Evolutionary conservation across 1,140 invertebrate species (phyloP).

Genomic region (Camponotus pennsylvanicus): DNA sequence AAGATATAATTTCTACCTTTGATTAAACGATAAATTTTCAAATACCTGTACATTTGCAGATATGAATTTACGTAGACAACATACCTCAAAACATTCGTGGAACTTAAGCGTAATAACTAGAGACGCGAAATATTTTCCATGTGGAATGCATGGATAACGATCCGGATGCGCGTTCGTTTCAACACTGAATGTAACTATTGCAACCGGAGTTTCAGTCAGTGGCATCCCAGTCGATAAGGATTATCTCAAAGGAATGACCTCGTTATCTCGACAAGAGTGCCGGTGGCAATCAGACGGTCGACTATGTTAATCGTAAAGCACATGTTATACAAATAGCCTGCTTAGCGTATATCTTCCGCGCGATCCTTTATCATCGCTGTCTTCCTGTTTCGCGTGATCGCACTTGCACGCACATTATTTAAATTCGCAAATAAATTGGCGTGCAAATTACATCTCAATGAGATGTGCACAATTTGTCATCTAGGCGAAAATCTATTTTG

Average conservation of each 20-base stretch:
- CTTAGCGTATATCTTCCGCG: not conserved
- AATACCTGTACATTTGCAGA: too few species aligned
- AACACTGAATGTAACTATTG: slow-evolving; percentile 43
- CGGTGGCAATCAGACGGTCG: slow-evolving; percentile 30
- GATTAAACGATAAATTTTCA: not conserved
- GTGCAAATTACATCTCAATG: slow-evolving; percentile 43
- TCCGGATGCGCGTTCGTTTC: slow-evolving; percentile 5
- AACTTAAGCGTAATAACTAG: not conserved
- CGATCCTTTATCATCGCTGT: slow-evolving; percentile 11
- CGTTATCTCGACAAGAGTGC: slow-evolving; percentile 62
- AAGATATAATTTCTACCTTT: slow-evolving; percentile 1
- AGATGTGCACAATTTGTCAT: slow-evolving; percentile 29
- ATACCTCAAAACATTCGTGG: not conserved
- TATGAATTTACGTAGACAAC: slow-evolving; percentile 5
- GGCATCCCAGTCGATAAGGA: slow-evolving; percentile 72
- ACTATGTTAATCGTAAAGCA: slow-evolving; percentile 28
- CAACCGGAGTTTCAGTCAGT: slow-evolving; percentile 24
- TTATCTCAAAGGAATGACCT: slow-evolving; percentile 73
- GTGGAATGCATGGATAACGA: not conserved
- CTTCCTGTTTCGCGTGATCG: slow-evolving; percentile 5
- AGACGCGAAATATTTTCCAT: slow-evolving; percentile 17
- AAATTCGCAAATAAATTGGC: slow-evolving; percentile 21
- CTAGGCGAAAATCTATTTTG: not conserved
- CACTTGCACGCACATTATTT: slow-evolving; percentile 18
- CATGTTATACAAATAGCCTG: not conserved